Percentiles rank a stretch among this genome's conserved stretches.
Conservation (phyloP, 2,888 invertebrate species). For the Sylvicola cinctus region DNA sequence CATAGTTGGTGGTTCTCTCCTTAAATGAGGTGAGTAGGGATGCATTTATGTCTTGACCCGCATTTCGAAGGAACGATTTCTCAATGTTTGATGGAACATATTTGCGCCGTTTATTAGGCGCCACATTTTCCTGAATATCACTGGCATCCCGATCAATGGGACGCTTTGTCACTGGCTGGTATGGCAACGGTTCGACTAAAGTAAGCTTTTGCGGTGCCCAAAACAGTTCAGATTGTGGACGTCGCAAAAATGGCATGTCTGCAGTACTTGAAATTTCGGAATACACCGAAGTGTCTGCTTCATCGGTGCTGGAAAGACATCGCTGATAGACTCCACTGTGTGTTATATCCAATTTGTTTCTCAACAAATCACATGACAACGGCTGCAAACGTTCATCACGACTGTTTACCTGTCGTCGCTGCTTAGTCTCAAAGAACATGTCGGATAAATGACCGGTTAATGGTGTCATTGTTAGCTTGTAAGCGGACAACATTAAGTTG, state of each 20-base stretch:
- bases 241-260: constrained; percentile 18
- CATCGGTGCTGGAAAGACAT: constrained; percentile 13
- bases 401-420: constrained; percentile 4
- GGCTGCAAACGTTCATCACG: constrained; percentile 8
- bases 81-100: too few relatives aligned
- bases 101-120: too few relatives aligned
- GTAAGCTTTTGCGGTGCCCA: background rate
- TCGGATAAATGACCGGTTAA: constrained; percentile 18
- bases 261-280: background rate
- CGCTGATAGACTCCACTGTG: constrained; percentile 18
- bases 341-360: constrained; percentile 1
- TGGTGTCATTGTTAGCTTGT: constrained; percentile 21
- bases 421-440: constrained; percentile 15
- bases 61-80: too few relatives aligned
- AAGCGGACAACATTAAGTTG: constrained; percentile 18
- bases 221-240: constrained; percentile 11
- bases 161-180: background rate
- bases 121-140: too few relatives aligned
- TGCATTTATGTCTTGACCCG: constrained; percentile 4
- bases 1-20: background rate
- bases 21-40: constrained; percentile 1
- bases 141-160: background rate
- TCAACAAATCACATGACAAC: constrained; percentile 16
- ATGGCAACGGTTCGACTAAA: background rate
- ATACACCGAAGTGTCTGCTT: background rate